A percentile compares a stretch with the other conserved stretches of the same genome.
Conservation (phyloP, 2,113 vertebrate species). For the Ia io region DNA sequence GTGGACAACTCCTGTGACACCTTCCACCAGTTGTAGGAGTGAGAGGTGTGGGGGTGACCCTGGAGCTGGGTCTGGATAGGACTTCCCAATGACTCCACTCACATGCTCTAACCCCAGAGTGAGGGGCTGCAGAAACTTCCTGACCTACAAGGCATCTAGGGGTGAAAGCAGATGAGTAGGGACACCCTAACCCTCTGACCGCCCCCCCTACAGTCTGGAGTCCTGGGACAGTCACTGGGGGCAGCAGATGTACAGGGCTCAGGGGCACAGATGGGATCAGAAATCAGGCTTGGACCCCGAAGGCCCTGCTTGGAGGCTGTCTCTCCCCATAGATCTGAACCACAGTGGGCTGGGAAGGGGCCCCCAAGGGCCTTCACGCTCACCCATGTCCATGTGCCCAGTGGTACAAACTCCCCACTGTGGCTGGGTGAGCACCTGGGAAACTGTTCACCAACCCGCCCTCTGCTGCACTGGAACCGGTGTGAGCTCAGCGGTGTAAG, state of each 20-base stretch:
- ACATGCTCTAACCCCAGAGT: neutral
- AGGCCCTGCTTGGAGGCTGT: neutral
- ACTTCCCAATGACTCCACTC: neutral
- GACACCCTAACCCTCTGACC: neutral
- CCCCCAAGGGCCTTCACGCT: neutral
- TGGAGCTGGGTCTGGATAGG: neutral
- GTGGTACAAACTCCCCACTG: neutral
- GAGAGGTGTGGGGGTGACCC: neutral
- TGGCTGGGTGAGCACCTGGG: conserved; percentile 60
- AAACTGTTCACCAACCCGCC: neutral
- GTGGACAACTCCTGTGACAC: conserved; percentile 10
- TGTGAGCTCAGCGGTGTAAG: conserved; percentile 53
- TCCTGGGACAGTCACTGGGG: neutral
- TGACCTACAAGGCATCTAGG: neutral
- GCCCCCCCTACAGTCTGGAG: too few relatives aligned
- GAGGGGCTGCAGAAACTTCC: conserved; percentile 44
- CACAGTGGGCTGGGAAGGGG: neutral
- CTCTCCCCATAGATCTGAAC: too few relatives aligned
- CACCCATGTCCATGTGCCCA: neutral
- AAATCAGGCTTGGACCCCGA: neutral
- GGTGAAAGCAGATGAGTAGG: neutral
- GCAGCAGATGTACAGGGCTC: neutral
- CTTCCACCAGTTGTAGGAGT: conserved; percentile 38
- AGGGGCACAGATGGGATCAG: neutral
- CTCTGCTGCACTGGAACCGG: conserved; percentile 14